Evolutionary conservation across 1,140 invertebrate genomes (phyloP), one percentile per base, ranked within the genome.

Genomic region (Drosophila nannoptera): DNA sequence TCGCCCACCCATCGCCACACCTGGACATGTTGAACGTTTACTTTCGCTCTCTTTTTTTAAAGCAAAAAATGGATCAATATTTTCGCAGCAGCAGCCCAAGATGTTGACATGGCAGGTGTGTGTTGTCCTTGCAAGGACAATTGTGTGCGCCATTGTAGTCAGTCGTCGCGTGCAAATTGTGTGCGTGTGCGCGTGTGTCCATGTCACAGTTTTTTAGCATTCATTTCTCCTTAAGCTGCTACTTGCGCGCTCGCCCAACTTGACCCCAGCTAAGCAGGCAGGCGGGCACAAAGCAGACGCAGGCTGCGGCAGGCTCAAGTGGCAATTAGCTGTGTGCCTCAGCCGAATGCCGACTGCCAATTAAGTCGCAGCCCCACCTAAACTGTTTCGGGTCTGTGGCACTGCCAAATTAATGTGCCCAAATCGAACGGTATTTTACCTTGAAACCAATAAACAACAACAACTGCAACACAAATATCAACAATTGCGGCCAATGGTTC

Each of bases 61-160:
- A 9, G 7, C 36, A 32, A 52, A 54, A 75, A 67, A 53, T 66
- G 81, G 81, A 84, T 84, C 81, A 86, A 84, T 84, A 84, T 71
- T 84, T 43, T 31, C 53, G 12, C 77, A 81, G 64, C 65, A 56
- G 67, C 48, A 62, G 40, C 69, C 78, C 65, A 75, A 83, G 76
- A 83, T 73, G 76, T 84, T 83, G 61, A 83, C 75, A 68, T 78
- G 75, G 70, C 77, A 70, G 75, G 74, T 74, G 42, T 74, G 42
- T 49, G 64, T 22, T 86, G 81, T 84, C 81, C 81, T 84, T 84
- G 81, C 67, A 74, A 86, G 81, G 77, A 86, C 81, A 84, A 81
- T 83, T 80, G 81, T 71, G 72, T 66, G 58, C 14, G 55, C 38
- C 54, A 54, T 71, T 71, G 69, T 71, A 60, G 33, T 50, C 46